These are phyloP conservation scores for Drosophila eugracilis DNA, from an alignment of 1,140 invertebrate genomes.

Conservation along the genomic window DNA sequence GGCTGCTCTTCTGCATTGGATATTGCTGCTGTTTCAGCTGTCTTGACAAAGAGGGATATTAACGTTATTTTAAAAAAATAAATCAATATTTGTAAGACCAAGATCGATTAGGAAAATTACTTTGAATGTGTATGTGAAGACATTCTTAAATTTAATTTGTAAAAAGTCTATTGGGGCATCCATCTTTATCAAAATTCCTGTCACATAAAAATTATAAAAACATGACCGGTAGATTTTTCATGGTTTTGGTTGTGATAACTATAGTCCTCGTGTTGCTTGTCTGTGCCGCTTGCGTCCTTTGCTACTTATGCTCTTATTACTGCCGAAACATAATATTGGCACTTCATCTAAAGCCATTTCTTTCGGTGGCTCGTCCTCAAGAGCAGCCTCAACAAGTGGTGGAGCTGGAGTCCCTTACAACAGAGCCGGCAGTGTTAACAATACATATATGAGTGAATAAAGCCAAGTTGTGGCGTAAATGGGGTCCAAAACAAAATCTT, in stretches of 20 bases:
- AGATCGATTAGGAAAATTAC: no score
- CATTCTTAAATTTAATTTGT: no score
- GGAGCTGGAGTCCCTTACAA: no score
- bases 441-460: not conserved
- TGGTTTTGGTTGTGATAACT: not conserved
- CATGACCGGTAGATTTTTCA: no score
- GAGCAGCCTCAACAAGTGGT: not conserved
- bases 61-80: not conserved
- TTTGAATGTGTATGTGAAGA: no score
- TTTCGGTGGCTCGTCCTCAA: no score
- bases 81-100: no score
- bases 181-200: no score
- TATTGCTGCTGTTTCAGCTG: slow-evolving; percentile 21
- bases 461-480: not conserved
- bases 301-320: not conserved
- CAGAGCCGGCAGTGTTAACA: not conserved
- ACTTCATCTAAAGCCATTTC: not conserved
- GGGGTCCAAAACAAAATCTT: not conserved
- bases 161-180: no score
- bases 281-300: not conserved
- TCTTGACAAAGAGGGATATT: not conserved
- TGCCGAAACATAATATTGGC: not conserved
- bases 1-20: slow-evolving; percentile 4
- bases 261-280: not conserved
- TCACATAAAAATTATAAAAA: no score